These are phyloP conservation scores for Melolontha melolontha DNA, from an alignment of 2,888 invertebrate genomes.

Conservation along the genomic window DNA sequence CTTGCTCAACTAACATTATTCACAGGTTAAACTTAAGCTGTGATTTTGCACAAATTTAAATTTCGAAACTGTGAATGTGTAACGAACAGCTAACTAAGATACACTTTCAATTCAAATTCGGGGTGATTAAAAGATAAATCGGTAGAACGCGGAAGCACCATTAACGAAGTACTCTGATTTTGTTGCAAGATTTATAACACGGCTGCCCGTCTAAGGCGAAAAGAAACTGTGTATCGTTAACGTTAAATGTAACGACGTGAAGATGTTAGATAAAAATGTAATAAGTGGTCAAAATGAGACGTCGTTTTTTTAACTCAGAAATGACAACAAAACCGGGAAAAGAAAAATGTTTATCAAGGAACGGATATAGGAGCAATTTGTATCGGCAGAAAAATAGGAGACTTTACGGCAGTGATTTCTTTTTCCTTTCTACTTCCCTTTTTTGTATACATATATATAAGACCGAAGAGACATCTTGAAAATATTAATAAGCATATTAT, in stretches of 20 bases:
- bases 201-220: background rate
- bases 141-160: background rate
- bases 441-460: background rate
- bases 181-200: conserved; percentile 21
- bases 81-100: conserved; percentile 17
- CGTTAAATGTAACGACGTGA: conserved; percentile 24
- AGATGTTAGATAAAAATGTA: conserved; percentile 28
- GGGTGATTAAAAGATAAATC: conserved; percentile 23
- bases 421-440: conserved; percentile 7
- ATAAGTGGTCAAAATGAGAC: conserved; percentile 30
- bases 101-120: conserved; percentile 15
- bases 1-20: conserved; percentile 22
- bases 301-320: conserved; percentile 15
- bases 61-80: background rate
- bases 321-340: conserved; percentile 24
- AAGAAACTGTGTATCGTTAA: conserved; percentile 7
- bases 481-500: too few relatives aligned
- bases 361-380: conserved; percentile 35
- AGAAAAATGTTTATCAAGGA: conserved; percentile 21
- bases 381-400: conserved; percentile 17
- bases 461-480: too few relatives aligned
- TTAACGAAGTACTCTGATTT: conserved; percentile 26
- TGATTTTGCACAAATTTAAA: conserved; percentile 13
- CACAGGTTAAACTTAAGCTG: conserved; percentile 9
- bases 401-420: conserved; percentile 16